Percentiles rank a stretch among this genome's conserved stretches.
Evolutionary conservation across 2,113 vertebrate species (phyloP).

Genomic region (Taxidea taxus): DNA sequence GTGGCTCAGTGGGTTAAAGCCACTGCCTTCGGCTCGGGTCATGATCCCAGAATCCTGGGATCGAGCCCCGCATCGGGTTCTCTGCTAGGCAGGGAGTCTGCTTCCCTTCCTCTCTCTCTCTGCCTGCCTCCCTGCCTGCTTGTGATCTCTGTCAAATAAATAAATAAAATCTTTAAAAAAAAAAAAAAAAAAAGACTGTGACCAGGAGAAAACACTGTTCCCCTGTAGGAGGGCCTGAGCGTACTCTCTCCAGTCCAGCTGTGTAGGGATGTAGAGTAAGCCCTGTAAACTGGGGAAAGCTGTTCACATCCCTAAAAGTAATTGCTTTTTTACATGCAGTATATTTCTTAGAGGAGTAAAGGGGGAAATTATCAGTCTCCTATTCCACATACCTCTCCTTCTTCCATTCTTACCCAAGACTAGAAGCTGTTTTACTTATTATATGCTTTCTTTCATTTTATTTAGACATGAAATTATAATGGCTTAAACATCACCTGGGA

Average conservation of each 20-base stretch:
- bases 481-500: background rate
- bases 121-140: too few species aligned
- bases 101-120: too few species aligned
- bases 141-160: too few species aligned
- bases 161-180: too few species aligned
- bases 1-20: too few species aligned
- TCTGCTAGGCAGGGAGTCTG: too few species aligned
- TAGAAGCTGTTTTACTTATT: background rate
- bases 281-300: background rate
- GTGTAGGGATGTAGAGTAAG: background rate
- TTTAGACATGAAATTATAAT: background rate
- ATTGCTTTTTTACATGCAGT: background rate
- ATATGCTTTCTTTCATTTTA: background rate
- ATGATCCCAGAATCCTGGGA: too few species aligned
- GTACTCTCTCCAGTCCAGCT: background rate
- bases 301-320: background rate
- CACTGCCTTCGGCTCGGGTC: too few species aligned
- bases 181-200: too few species aligned
- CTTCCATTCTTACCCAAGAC: background rate
- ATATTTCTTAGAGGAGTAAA: background rate
- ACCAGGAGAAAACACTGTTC: background rate
- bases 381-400: background rate
- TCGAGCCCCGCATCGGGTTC: too few species aligned
- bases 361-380: background rate
- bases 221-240: background rate